These are phyloP conservation scores for Venturia canescens DNA, from an alignment of 1,140 invertebrate species.

Conservation along the genomic window DNA sequence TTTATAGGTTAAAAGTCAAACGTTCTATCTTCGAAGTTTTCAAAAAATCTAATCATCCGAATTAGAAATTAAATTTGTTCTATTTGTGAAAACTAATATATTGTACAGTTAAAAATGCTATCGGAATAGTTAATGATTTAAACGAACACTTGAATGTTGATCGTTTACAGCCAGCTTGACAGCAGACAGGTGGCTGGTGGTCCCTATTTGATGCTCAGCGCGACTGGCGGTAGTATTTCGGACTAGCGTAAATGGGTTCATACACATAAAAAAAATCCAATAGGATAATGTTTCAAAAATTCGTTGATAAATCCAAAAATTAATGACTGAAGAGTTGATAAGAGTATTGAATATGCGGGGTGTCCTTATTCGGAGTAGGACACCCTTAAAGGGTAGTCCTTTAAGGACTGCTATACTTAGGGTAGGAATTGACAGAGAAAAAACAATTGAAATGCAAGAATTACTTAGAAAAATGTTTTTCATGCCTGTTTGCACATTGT, in stretches of 20 bases:
- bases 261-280: too few relatives aligned
- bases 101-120: neutral
- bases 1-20: too few relatives aligned
- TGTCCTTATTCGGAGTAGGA: too few relatives aligned
- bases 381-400: too few relatives aligned
- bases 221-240: neutral
- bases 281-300: too few relatives aligned
- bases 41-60: too few relatives aligned
- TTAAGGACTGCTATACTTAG: too few relatives aligned
- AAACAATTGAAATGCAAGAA: conserved; percentile 11
- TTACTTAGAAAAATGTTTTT: conserved; percentile 65
- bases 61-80: neutral
- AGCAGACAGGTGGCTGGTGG: neutral
- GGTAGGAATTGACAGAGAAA: too few relatives aligned
- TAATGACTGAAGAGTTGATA: too few relatives aligned
- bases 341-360: too few relatives aligned
- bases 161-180: neutral
- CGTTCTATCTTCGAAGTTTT: too few relatives aligned
- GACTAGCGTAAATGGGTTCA: neutral
- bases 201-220: neutral
- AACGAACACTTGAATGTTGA: neutral
- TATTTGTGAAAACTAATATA: neutral
- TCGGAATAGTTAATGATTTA: neutral
- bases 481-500: conserved; percentile 54
- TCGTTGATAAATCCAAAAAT: too few relatives aligned